Percentiles rank a stretch among this genome's conserved stretches.
These are phyloP conservation scores for Mesembrinibis cayennensis DNA, from an alignment of 2,113 vertebrate species.

Conservation along the genomic window DNA sequence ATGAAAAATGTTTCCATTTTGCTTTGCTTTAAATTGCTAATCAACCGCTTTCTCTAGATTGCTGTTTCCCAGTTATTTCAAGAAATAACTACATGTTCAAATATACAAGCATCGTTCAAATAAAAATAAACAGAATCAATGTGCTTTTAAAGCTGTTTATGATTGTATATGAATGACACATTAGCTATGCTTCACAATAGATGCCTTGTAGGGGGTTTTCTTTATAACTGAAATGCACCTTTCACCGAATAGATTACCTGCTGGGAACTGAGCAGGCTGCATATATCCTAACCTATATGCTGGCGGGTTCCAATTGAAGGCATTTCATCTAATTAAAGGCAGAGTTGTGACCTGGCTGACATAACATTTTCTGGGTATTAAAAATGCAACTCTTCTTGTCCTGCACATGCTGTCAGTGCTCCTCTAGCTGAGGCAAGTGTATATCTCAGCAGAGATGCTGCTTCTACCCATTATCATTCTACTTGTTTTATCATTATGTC, in stretches of 20 bases:
- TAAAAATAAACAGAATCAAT: conserved; percentile 46
- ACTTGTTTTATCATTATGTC: neutral
- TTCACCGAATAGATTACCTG: neutral
- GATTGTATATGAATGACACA: neutral
- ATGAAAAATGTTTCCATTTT: conserved; percentile 46
- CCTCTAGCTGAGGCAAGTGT: neutral
- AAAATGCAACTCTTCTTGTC: neutral
- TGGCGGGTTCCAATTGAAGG: neutral
- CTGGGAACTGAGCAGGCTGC: neutral
- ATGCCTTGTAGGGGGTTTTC: neutral
- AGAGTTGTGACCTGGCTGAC: neutral
- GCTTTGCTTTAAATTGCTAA: conserved; percentile 50
- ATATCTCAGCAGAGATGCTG: neutral
- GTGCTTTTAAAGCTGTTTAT: conserved; percentile 41
- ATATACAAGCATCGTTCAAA: neutral
- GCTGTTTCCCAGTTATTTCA: conserved; percentile 40
- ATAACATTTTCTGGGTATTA: neutral
- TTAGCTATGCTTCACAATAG: conserved; percentile 17
- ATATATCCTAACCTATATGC: neutral
- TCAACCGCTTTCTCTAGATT: conserved; percentile 42
- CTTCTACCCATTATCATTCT: neutral
- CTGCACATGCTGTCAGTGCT: neutral
- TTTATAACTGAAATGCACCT: neutral
- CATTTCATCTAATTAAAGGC: conserved; percentile 28
- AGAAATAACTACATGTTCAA: conserved; percentile 42